Evolutionary conservation across 1,140 invertebrate genomes (phyloP), one percentile per base, ranked within the genome.

Genomic region (Aplysia californica): DNA sequence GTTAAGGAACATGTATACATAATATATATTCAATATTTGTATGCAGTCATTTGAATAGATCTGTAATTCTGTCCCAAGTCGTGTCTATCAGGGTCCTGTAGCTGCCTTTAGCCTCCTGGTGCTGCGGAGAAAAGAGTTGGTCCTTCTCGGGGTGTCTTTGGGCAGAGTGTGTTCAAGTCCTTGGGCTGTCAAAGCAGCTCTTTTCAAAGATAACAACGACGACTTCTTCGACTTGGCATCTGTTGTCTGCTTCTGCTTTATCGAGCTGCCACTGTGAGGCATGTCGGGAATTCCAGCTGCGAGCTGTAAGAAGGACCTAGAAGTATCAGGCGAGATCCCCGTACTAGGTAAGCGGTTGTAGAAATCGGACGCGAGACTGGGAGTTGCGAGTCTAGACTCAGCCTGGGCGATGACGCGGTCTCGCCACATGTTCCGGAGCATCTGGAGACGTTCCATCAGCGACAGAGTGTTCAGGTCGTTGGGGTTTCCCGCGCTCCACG

Each of bases 381-480:
- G 15, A n/a, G 44, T 31, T 41, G 35, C 41, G 5, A 18, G 5
- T 23, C 33, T 44, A 10, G 18, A 50, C 23, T 69, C 29, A 31
- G 38, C 41, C 3, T 44, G n/a, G 5, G 29, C 15, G 18, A 50
- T 39, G 44, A n/a, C 44, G 6, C 36, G 36, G n/a, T 69, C 38
- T 69, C 41, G 29, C 67, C 67, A 69, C 67, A 69, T 4, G 39
- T 18, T 69, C 23, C 67, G 44, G n/a, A 69, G 15, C 3, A 26
- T 50, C 26, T 69, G 67, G 26, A 69, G 33, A 26, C 67, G 44
- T 10, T 69, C 26, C 23, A 69, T 3, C 41, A 69, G 41, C 38
- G 67, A 69, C 5, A 69, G 41, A 1, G 67, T 69, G 6, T 15
- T 69, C 36, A 69, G 3, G 41, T 69, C 67, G 35, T 69, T 31